Evolutionary conservation across 53 echinoderm and acorn worm species (phyloP).

Genomic region (Henricia sp.): DNA sequence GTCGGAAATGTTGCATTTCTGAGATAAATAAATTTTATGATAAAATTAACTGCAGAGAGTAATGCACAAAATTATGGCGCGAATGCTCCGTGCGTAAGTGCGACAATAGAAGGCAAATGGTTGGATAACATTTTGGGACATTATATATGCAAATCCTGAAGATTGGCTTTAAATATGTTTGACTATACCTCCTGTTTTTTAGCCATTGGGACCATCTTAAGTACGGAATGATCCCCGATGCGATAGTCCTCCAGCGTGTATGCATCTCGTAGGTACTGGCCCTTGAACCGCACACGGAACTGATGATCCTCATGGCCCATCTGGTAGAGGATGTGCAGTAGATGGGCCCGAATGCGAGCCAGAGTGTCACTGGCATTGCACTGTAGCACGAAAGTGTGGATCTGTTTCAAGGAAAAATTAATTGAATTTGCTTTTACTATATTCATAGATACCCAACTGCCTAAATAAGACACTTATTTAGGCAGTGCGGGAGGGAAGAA

Average conservation of each 20-base stretch:
- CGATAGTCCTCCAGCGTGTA: conserved; percentile 96
- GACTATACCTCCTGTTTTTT: conserved; percentile 80
- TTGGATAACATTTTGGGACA: too few relatives aligned
- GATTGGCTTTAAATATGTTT: too few relatives aligned
- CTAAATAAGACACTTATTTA: too few relatives aligned
- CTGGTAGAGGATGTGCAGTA: conserved; percentile 87
- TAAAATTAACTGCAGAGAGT: too few relatives aligned
- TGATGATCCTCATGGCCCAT: conserved; percentile 95
- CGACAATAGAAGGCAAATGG: background rate
- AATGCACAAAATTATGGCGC: too few relatives aligned
- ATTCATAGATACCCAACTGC: too few relatives aligned
- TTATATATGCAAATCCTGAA: background rate
- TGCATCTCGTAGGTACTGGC: conserved; percentile 92
- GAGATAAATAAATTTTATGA: too few relatives aligned
- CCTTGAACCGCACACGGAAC: conserved; percentile 93
- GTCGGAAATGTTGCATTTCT: too few relatives aligned
- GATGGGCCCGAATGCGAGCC: conserved; percentile 83
- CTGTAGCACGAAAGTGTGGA: conserved; percentile 92
- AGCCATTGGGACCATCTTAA: conserved; percentile 96
- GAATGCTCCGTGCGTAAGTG: too few relatives aligned
- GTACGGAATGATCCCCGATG: conserved; percentile 84
- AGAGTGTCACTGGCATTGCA: conserved; percentile 82
- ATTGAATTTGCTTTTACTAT: too few relatives aligned
- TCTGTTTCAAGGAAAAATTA: conserved; percentile 31
- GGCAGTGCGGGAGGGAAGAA: too few relatives aligned